Conservation (phyloP, 2,797 vertebrate species). For the Urosaurus nigricauda region DNA sequence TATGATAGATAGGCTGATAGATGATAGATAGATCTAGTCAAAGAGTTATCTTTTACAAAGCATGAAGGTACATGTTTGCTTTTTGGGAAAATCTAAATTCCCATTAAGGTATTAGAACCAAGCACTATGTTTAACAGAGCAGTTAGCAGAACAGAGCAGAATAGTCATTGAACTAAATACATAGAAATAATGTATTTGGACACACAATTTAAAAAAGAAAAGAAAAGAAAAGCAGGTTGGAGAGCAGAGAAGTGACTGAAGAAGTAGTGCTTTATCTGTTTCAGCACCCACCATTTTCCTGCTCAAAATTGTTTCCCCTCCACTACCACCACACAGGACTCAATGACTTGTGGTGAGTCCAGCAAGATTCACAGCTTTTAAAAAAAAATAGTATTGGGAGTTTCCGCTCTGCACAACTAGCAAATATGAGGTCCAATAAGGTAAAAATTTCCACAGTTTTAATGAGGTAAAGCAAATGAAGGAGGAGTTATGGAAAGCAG, state of each 20-base stretch:
- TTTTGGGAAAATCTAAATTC: neutral
- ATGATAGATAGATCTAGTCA: neutral
- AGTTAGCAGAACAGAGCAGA: no score
- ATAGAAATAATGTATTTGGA: neutral
- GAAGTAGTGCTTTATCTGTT: neutral
- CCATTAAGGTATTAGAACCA: neutral
- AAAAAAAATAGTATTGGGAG: no score
- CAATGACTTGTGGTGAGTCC: neutral
- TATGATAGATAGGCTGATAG: neutral
- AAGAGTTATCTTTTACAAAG: neutral
- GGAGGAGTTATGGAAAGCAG: constrained; percentile 53
- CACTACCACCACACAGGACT: neutral
- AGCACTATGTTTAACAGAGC: neutral
- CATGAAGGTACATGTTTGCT: neutral
- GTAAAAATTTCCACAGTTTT: constrained; percentile 25
- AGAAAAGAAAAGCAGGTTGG: neutral
- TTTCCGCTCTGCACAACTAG: neutral
- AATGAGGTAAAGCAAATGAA: constrained; percentile 37
- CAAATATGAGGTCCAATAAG: neutral
- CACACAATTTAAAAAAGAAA: neutral
- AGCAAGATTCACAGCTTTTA: neutral
- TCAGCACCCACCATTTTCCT: neutral
- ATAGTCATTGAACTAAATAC: neutral
- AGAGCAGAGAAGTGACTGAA: neutral
- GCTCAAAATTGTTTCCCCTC: neutral